These are phyloP conservation scores for Nymphicus hollandicus DNA, from an alignment of 2,113 vertebrate genomes.

Conservation along the genomic window DNA sequence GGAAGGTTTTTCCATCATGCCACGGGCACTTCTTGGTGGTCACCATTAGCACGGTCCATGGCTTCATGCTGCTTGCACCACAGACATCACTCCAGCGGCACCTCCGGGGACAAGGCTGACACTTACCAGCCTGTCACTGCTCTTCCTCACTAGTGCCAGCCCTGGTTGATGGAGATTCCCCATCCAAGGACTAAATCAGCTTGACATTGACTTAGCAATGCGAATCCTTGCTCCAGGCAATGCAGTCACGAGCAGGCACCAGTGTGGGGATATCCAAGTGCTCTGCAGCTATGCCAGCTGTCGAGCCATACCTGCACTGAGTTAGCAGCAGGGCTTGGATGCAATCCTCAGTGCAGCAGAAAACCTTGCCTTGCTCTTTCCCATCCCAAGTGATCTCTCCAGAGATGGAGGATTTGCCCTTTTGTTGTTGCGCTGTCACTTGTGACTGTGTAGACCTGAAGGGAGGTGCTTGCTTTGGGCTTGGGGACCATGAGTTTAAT, in stretches of 20 bases:
- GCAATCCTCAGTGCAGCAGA: neutral
- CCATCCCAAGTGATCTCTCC: neutral
- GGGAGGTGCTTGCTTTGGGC: neutral
- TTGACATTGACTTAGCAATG: constrained; percentile 15
- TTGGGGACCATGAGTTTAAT: neutral
- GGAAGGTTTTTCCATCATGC: neutral
- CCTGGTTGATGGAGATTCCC: neutral
- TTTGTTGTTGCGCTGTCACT: neutral
- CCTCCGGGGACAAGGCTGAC: neutral
- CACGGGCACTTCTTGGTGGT: neutral
- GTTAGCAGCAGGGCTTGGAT: constrained; percentile 8
- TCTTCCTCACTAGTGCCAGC: neutral
- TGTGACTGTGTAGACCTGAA: accelerated
- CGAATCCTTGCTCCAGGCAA: constrained; percentile 26
- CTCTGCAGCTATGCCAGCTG: neutral
- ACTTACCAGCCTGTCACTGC: neutral
- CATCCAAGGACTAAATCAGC: neutral
- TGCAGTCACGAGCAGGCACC: neutral
- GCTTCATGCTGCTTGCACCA: neutral
- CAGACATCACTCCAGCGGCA: accelerated
- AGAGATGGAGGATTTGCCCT: neutral
- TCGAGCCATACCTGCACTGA: neutral
- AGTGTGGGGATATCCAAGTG: neutral
- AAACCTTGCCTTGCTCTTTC: neutral
- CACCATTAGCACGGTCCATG: neutral